These are phyloP conservation scores for Ephialtes manifestator DNA, from an alignment of 2,888 invertebrate species.

Conservation along the genomic window DNA sequence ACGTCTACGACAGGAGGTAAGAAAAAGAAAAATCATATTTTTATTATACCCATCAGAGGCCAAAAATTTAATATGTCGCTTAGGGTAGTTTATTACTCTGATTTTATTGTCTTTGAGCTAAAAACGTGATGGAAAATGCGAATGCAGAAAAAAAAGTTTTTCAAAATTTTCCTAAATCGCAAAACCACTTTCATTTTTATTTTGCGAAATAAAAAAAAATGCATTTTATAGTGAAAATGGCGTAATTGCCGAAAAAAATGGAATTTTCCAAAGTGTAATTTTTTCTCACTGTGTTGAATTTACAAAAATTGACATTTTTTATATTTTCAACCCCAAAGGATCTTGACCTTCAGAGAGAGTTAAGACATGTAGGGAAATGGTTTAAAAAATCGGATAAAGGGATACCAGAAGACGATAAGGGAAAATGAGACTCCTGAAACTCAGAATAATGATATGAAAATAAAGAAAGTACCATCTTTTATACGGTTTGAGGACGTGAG, in stretches of 20 bases:
- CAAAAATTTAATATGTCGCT: background rate
- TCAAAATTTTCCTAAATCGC: too few species aligned
- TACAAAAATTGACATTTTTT: too few species aligned
- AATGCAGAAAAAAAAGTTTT: too few species aligned
- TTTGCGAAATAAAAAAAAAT: too few species aligned
- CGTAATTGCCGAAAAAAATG: too few species aligned
- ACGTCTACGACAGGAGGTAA: background rate
- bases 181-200: too few species aligned
- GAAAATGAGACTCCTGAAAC: background rate
- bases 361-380: background rate
- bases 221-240: too few species aligned
- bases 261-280: background rate
- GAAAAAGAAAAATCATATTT: background rate
- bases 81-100: too few species aligned
- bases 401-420: background rate
- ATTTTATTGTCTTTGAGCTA: too few species aligned
- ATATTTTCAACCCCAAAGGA: too few species aligned
- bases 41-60: slow-evolving; percentile 24
- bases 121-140: too few species aligned
- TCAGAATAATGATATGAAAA: slow-evolving; percentile 10
- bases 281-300: background rate
- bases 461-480: slow-evolving; percentile 3
- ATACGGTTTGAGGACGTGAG: background rate
- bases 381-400: background rate
- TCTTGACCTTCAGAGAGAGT: too few species aligned